phyloP scores from a whole-genome alignment of 2,113 vertebrate genomes.

The Elanoides forficatus region DNA sequence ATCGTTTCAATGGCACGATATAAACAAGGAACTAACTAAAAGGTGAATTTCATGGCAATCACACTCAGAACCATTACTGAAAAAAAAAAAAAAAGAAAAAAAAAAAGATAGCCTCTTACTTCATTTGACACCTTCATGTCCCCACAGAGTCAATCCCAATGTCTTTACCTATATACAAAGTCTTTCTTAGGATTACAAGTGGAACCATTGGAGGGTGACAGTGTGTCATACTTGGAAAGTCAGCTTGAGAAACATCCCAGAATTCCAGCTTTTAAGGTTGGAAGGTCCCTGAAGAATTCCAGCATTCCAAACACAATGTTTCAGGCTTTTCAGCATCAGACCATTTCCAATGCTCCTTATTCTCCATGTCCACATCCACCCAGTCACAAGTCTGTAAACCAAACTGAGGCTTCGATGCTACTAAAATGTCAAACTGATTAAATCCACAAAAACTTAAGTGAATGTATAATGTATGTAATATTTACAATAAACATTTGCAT shows the following conservation, averaged over 20 bases:
- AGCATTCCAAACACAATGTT: neutral
- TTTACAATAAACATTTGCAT: slow-evolving; percentile 64
- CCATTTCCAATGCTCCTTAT: neutral
- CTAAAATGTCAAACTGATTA: neutral
- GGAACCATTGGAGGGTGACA: slow-evolving; percentile 29
- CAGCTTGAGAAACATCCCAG: slow-evolving; percentile 13
- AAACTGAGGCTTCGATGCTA: slow-evolving; percentile 46
- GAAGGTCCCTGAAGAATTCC: slow-evolving; percentile 29
- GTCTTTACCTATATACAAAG: slow-evolving; percentile 48
- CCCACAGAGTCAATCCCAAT: neutral
- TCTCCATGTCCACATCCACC: neutral
- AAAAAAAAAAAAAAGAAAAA: slow-evolving; percentile 65
- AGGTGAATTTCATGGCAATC: slow-evolving; percentile 53
- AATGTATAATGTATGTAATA: neutral
- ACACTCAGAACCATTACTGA: slow-evolving; percentile 33
- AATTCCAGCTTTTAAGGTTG: slow-evolving; percentile 44
- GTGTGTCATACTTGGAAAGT: neutral
- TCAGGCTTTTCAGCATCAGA: neutral
- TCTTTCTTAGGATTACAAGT: slow-evolving; percentile 8
- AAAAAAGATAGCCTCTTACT: neutral
- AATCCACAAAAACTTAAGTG: slow-evolving; percentile 5
- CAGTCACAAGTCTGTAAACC: slow-evolving; percentile 1
- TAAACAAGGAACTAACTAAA: slow-evolving; percentile 64
- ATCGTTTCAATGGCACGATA: slow-evolving; percentile 63
- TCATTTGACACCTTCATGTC: slow-evolving; percentile 18